Percentiles rank a stretch among this genome's conserved stretches.
phyloP scores from a whole-genome alignment of 92 coral and sea anemone genomes.

The Bergia sp. region DNA sequence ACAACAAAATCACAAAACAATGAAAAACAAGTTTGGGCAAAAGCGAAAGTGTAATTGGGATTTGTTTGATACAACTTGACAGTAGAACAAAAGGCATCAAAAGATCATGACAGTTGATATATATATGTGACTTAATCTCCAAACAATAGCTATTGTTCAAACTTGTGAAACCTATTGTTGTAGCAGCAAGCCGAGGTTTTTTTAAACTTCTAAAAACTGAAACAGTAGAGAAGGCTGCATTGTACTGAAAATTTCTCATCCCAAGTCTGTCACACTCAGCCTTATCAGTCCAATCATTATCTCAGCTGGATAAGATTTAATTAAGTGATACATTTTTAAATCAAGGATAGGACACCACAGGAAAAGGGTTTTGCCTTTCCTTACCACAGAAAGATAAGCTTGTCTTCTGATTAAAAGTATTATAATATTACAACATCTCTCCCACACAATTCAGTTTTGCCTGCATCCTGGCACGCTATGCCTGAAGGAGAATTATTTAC shows the following conservation, averaged over 20 bases:
- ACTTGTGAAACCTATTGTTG: slow-evolving; percentile 31
- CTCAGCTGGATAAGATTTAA: not conserved
- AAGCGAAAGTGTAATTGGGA: not conserved
- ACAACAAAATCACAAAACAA: not conserved
- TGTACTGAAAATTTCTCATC: slow-evolving; percentile 4
- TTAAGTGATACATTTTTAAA: not conserved
- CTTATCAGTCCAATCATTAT: not conserved
- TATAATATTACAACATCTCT: not conserved
- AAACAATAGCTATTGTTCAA: slow-evolving; percentile 27
- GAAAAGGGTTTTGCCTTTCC: not conserved
- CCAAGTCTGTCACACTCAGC: not conserved
- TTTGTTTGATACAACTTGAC: slow-evolving; percentile 28
- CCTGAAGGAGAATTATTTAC: not conserved
- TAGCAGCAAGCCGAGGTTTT: not conserved
- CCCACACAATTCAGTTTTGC: not conserved
- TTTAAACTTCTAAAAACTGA: not conserved
- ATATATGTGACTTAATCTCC: not conserved
- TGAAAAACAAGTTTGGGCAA: slow-evolving; percentile 20
- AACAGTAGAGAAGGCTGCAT: not conserved
- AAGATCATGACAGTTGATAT: slow-evolving; percentile 1
- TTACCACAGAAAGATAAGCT: not conserved
- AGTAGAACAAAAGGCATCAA: slow-evolving; percentile 21
- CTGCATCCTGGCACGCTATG: not conserved
- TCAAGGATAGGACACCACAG: not conserved
- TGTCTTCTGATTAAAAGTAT: not conserved